A percentile compares a stretch with the other conserved stretches of the same genome.
These are phyloP conservation scores for Xiphorhynchus erythropygius DNA, from an alignment of 2,797 vertebrate species.

Conservation along the genomic window DNA sequence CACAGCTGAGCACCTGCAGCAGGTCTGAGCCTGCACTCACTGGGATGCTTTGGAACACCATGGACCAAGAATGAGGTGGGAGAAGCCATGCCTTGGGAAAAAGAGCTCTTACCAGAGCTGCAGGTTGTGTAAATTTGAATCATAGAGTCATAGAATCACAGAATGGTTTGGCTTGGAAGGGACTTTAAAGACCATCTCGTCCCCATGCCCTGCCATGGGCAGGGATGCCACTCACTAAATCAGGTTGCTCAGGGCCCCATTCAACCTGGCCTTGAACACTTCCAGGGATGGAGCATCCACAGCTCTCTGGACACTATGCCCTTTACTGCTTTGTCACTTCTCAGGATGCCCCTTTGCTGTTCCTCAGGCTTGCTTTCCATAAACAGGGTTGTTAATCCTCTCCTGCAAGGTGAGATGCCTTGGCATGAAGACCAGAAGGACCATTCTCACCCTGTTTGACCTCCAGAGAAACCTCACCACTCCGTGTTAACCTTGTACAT, in stretches of 20 bases:
- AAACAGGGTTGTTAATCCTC: background rate
- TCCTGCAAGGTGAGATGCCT: background rate
- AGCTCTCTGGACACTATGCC: background rate
- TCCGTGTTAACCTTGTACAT: background rate
- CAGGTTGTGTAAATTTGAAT: background rate
- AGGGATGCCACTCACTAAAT: background rate
- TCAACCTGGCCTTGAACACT: background rate
- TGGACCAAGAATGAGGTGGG: accelerated
- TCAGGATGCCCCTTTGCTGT: background rate
- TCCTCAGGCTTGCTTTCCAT: background rate
- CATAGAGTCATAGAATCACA: background rate
- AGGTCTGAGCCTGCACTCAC: background rate
- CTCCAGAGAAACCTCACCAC: background rate
- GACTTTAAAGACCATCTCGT: accelerated
- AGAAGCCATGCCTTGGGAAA: background rate
- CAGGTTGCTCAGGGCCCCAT: background rate
- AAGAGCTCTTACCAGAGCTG: background rate
- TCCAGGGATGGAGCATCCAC: background rate
- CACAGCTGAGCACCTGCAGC: accelerated
- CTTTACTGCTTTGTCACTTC: background rate
- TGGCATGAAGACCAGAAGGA: background rate
- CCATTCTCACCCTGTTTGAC: background rate
- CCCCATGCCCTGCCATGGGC: accelerated
- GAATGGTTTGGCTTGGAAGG: background rate
- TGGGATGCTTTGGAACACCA: background rate